Conservation (phyloP, 2,888 invertebrate species). For the Ommatoiulus sabulosus region DNA sequence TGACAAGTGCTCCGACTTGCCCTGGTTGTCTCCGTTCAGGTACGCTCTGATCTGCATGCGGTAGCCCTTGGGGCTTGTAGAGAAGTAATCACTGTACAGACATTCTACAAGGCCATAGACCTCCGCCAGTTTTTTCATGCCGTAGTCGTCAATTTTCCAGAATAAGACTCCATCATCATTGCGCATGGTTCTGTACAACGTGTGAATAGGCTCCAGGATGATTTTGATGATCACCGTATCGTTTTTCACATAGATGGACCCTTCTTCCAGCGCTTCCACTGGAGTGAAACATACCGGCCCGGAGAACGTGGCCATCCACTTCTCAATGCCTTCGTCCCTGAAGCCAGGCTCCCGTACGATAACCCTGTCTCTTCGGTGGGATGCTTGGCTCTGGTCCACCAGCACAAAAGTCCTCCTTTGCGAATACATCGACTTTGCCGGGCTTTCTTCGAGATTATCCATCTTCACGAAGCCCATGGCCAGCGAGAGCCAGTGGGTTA, state of each 20-base stretch:
- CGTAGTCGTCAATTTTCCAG: slow-evolving; percentile 41
- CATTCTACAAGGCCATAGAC: background rate
- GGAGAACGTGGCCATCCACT: background rate
- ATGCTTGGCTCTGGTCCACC: slow-evolving; percentile 1
- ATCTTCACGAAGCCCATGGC: background rate
- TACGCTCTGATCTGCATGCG: background rate
- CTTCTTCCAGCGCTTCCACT: background rate
- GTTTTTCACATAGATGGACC: background rate
- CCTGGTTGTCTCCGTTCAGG: background rate
- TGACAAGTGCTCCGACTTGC: slow-evolving; percentile 8
- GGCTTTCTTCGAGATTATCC: background rate
- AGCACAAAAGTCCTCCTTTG: slow-evolving; percentile 20
- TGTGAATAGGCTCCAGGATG: background rate
- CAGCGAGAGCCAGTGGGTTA: background rate
- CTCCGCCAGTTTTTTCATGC: background rate
- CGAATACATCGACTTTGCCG: background rate
- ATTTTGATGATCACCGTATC: slow-evolving; percentile 12
- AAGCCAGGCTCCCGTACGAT: background rate
- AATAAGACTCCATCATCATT: background rate
- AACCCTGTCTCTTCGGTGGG: background rate
- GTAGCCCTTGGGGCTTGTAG: slow-evolving; percentile 9
- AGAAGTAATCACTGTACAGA: slow-evolving; percentile 13
- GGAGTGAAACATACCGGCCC: background rate
- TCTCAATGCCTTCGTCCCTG: background rate
- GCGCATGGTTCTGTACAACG: background rate